A percentile compares a stretch with the other conserved stretches of the same genome.
Evolutionary conservation across 2,888 invertebrate species (phyloP).

Genomic region (Psylliodes chrysocephalus): DNA sequence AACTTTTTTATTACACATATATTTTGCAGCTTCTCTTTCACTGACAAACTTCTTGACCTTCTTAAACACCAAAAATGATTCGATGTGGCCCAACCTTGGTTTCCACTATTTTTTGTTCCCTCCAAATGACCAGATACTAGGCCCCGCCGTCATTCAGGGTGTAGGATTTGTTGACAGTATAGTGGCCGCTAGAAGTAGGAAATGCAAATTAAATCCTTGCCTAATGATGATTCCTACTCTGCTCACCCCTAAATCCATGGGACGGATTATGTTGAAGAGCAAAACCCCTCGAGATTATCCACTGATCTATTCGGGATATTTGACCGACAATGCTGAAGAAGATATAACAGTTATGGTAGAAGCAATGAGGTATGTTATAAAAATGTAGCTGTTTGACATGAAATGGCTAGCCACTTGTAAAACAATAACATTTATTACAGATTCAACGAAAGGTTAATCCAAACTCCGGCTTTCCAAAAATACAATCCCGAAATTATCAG

Average conservation of each 20-base stretch:
- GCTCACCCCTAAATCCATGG: slow-evolving; percentile 66
- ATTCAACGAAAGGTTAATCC: slow-evolving; percentile 59
- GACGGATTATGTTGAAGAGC: slow-evolving; percentile 67
- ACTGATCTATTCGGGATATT: slow-evolving; percentile 72
- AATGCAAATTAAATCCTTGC: slow-evolving; percentile 31
- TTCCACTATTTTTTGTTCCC: slow-evolving; percentile 45
- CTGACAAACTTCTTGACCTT: slow-evolving; percentile 64
- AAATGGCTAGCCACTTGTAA: background rate
- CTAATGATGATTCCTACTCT: slow-evolving; percentile 40
- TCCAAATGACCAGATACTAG: slow-evolving; percentile 54
- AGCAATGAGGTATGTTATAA: slow-evolving; percentile 60
- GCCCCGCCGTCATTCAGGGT: slow-evolving; percentile 32
- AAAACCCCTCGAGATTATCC: slow-evolving; percentile 70
- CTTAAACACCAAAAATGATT: slow-evolving; percentile 64
- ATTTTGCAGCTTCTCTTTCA: slow-evolving; percentile 58
- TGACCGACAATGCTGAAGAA: slow-evolving; percentile 67
- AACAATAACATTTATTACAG: slow-evolving; percentile 29
- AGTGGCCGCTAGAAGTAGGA: slow-evolving; percentile 29
- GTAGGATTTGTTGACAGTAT: slow-evolving; percentile 55
- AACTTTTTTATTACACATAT: no score
- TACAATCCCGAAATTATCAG: slow-evolving; percentile 55
- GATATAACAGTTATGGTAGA: slow-evolving; percentile 66
- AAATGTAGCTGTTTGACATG: background rate
- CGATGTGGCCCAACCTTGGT: slow-evolving; percentile 67
- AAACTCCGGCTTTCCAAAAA: slow-evolving; percentile 61